A percentile compares a stretch with the other conserved stretches of the same genome.
phyloP scores from a whole-genome alignment of 37 sponge, comb jelly and placozoan species.

The Crambe crambe region DNA sequence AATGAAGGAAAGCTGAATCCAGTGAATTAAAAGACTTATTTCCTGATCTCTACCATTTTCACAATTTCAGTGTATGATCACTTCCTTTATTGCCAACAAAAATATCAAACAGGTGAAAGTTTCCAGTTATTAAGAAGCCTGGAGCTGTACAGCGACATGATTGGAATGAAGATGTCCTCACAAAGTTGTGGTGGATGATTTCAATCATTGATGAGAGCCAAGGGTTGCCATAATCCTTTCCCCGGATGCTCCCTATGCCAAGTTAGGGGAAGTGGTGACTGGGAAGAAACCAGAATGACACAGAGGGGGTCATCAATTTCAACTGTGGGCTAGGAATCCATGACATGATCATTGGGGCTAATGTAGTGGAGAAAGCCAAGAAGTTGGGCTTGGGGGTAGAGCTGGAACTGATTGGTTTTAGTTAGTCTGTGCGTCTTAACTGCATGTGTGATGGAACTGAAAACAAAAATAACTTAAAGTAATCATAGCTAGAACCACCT shows the following conservation, averaged over 20 bases:
- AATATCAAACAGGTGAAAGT: too few species aligned
- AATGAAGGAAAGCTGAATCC: too few species aligned
- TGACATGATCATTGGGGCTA: constrained; percentile 11
- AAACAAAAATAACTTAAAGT: too few species aligned
- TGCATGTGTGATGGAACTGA: too few species aligned
- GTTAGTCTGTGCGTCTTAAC: not conserved
- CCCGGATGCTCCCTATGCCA: constrained; percentile 22
- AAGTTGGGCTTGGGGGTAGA: constrained; percentile 15
- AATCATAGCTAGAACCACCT: too few species aligned
- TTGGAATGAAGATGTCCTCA: constrained; percentile 5
- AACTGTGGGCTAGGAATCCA: constrained; percentile 36
- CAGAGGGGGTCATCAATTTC: constrained; percentile 30
- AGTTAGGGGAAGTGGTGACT: constrained; percentile 32
- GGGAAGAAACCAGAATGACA: constrained; percentile 9
- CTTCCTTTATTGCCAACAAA: too few species aligned
- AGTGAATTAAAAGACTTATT: too few species aligned
- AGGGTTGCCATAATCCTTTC: not conserved
- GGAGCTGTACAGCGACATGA: constrained; percentile 15
- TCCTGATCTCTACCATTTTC: too few species aligned
- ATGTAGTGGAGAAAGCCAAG: constrained; percentile 25
- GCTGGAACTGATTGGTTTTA: constrained; percentile 5
- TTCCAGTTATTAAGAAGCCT: constrained; percentile 21
- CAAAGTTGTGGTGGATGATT: constrained; percentile 28
- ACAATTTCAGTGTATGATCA: too few species aligned
- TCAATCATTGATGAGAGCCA: not conserved